Evolutionary conservation across 37 sponge, comb jelly and placozoan species (phyloP).

Genomic region (Corticium candelabrum): DNA sequence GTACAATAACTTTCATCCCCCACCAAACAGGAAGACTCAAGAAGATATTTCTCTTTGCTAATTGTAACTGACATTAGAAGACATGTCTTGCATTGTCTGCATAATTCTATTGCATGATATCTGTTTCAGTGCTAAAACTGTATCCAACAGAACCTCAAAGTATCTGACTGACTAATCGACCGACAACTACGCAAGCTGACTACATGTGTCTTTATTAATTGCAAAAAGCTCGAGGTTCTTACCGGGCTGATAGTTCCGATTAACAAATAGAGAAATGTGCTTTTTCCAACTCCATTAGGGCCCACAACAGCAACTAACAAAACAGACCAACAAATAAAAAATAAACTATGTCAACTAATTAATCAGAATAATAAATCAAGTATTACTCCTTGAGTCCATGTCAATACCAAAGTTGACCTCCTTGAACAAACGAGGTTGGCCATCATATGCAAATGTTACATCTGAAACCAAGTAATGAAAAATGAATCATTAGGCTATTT

Average conservation of each 20-base stretch:
- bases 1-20: no score
- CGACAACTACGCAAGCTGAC: no score
- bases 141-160: no score
- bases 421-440: conserved; percentile 50
- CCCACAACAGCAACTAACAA: conserved; percentile 94
- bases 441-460: conserved; percentile 75
- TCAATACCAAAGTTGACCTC: conserved; percentile 87
- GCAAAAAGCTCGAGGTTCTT: conserved; percentile 20
- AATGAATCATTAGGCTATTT: background rate
- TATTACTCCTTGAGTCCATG: conserved; percentile 78
- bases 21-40: no score
- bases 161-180: no score
- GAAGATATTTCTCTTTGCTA: no score
- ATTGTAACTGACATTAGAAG: no score
- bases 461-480: conserved; percentile 31
- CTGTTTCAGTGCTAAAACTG: no score
- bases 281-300: conserved; percentile 96
- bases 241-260: conserved; percentile 72
- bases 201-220: no score
- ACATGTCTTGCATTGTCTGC: no score
- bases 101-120: no score
- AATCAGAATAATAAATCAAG: background rate
- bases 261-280: conserved; percentile 87
- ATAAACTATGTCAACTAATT: background rate
- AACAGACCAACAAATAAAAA: background rate